These are phyloP conservation scores for Osmoderma eremita DNA, from an alignment of 2,888 invertebrate genomes.

Conservation along the genomic window DNA sequence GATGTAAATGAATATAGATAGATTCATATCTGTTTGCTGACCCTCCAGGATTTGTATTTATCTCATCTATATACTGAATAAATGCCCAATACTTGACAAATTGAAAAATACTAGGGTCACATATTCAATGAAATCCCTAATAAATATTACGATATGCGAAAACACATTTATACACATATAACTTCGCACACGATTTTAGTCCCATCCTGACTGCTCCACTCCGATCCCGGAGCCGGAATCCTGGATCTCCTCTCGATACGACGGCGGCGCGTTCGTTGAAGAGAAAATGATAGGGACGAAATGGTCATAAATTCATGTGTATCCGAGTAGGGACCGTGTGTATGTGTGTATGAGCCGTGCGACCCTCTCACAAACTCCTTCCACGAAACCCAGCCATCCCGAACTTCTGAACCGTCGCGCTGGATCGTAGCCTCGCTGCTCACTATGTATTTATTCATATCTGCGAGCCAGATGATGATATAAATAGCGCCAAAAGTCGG, in stretches of 20 bases:
- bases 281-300: slow-evolving; percentile 36
- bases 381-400: slow-evolving; percentile 2
- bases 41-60: too few species aligned
- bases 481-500: slow-evolving; percentile 61
- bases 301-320: slow-evolving; percentile 41
- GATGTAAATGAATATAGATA: too few species aligned
- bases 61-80: too few species aligned
- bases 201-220: slow-evolving; percentile 8
- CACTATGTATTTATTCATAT: slow-evolving; percentile 61
- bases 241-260: background rate
- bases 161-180: too few species aligned
- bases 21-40: too few species aligned
- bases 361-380: slow-evolving; percentile 12
- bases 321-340: slow-evolving; percentile 23
- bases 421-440: slow-evolving; percentile 36
- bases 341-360: slow-evolving; percentile 12
- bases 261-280: slow-evolving; percentile 20
- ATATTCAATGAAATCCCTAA: too few species aligned
- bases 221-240: background rate
- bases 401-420: slow-evolving; percentile 14
- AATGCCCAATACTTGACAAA: too few species aligned
- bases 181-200: background rate
- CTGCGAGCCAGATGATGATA: slow-evolving; percentile 62
- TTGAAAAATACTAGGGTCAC: too few species aligned
- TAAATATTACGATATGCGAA: too few species aligned